Percentiles rank a stretch among this genome's conserved stretches.
Conservation (phyloP, 2,888 invertebrate species). For the Ceriagrion tenellum region DNA sequence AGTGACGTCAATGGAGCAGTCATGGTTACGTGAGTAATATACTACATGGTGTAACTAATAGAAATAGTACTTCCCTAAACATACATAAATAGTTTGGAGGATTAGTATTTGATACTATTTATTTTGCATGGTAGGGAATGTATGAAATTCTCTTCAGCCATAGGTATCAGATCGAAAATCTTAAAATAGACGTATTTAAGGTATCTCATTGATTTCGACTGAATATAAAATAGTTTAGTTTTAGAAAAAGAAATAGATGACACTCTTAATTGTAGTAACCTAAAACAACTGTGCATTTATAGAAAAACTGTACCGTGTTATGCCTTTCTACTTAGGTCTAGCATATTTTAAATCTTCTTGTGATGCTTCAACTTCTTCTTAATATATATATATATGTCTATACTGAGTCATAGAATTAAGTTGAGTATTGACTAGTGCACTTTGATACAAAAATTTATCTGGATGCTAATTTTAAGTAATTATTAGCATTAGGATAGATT, state of each 20-base stretch:
- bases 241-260: conserved; percentile 15
- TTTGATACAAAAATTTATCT: background rate
- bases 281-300: background rate
- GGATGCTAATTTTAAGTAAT: background rate
- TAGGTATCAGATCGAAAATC: background rate
- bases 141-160: conserved; percentile 21
- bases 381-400: background rate
- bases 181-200: background rate
- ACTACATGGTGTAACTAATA: conserved; percentile 27
- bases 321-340: background rate
- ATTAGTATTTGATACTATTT: background rate
- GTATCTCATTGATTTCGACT: background rate
- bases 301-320: background rate
- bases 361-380: conserved; percentile 25
- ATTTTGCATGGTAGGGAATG: conserved; percentile 52
- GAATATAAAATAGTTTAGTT: conserved; percentile 43
- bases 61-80: background rate
- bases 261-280: background rate
- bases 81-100: conserved; percentile 27
- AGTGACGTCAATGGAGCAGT: conserved; percentile 54
- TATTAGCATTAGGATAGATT: background rate
- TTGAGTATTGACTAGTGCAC: conserved; percentile 18
- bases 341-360: background rate
- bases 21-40: conserved; percentile 52
- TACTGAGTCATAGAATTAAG: background rate